Conservation (phyloP, 1,140 invertebrate species). For the Hypothenemus hampei region DNA sequence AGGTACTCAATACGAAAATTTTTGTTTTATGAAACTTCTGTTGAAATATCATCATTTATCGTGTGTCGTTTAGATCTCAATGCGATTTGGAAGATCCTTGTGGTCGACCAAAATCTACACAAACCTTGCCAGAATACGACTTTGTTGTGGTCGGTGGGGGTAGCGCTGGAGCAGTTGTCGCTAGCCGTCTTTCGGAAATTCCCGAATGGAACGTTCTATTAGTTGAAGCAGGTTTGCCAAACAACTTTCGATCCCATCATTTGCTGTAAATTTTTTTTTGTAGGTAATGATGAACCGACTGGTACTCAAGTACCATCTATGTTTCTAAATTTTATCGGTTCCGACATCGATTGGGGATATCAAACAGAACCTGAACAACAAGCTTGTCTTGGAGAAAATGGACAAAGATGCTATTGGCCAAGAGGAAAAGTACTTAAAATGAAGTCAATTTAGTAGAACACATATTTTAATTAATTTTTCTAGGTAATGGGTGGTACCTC, state of each 20-base stretch:
- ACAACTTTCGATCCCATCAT: neutral
- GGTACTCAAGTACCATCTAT: conserved; percentile 79
- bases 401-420: conserved; percentile 74
- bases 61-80: conserved; percentile 56
- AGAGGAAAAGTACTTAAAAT: conserved; percentile 61
- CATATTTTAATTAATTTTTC: conserved; percentile 1
- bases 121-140: conserved; percentile 59
- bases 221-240: conserved; percentile 64
- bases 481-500: conserved; percentile 84
- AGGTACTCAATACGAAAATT: too few relatives aligned
- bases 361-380: conserved; percentile 79
- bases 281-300: conserved; percentile 72
- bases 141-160: conserved; percentile 86
- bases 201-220: conserved; percentile 73
- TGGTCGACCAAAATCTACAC: conserved; percentile 53
- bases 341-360: conserved; percentile 83
- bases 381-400: conserved; percentile 71
- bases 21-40: neutral
- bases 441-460: neutral
- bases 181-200: conserved; percentile 73
- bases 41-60: neutral
- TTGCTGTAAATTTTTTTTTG: neutral
- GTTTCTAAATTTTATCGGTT: conserved; percentile 77
- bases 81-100: conserved; percentile 82
- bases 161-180: conserved; percentile 77